phyloP scores from a whole-genome alignment of 2,888 invertebrate genomes.

The Athalia circularis region DNA sequence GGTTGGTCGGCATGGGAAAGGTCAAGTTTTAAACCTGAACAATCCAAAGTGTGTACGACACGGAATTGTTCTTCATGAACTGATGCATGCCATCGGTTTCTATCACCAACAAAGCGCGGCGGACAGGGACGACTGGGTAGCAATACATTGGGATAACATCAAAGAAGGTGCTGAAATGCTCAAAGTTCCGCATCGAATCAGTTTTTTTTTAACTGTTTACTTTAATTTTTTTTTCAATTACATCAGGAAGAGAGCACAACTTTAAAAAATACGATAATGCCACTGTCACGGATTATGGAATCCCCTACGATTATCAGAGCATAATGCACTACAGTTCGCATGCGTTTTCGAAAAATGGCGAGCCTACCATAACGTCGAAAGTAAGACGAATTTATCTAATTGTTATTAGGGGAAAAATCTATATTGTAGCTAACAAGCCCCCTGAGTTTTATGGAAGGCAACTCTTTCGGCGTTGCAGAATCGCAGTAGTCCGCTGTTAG shows the following conservation, averaged over 20 bases:
- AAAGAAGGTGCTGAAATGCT: constrained; percentile 73
- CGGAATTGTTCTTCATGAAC: constrained; percentile 81
- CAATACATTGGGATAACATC: constrained; percentile 85
- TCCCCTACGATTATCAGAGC: constrained; percentile 83
- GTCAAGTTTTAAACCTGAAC: constrained; percentile 78
- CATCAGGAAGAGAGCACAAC: constrained; percentile 77
- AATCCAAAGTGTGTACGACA: constrained; percentile 71
- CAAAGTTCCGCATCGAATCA: no score
- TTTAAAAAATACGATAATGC: constrained; percentile 82
- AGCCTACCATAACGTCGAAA: constrained; percentile 80
- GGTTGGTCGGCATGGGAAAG: constrained; percentile 79
- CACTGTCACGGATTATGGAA: constrained; percentile 80
- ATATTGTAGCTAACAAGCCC: background rate
- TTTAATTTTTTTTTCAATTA: background rate
- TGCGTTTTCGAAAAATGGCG: constrained; percentile 82
- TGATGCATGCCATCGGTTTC: constrained; percentile 88
- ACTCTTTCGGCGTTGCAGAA: background rate
- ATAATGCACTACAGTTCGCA: constrained; percentile 84
- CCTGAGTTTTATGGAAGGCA: background rate
- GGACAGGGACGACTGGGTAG: constrained; percentile 85
- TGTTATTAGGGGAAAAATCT: background rate
- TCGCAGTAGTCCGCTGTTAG: background rate
- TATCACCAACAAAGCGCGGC: constrained; percentile 89
- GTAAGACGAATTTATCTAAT: constrained; percentile 61
- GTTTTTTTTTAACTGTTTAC: background rate